These are phyloP conservation scores for Ceratina australensis DNA, from an alignment of 1,140 invertebrate species.

Conservation along the genomic window DNA sequence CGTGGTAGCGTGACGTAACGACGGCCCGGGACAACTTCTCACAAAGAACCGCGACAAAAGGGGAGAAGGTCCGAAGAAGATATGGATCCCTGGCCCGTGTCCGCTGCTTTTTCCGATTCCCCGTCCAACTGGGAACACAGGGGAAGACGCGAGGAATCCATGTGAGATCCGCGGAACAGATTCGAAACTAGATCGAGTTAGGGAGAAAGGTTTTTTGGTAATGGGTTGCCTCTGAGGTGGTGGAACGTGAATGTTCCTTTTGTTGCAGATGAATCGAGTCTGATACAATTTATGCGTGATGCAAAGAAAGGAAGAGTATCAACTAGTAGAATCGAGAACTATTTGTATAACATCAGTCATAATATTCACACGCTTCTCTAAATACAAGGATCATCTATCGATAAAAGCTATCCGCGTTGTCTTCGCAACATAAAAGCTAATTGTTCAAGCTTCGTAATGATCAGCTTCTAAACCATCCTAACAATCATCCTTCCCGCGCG, in stretches of 20 bases:
- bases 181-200: conserved; percentile 14
- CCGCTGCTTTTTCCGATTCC: conserved; percentile 24
- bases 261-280: neutral
- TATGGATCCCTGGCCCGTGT: conserved; percentile 41
- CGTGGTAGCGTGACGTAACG: conserved; percentile 52
- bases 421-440: too few relatives aligned
- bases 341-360: too few relatives aligned
- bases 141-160: neutral
- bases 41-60: conserved; percentile 48
- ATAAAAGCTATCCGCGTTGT: too few relatives aligned
- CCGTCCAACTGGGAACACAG: neutral
- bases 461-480: too few relatives aligned
- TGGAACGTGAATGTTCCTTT: neutral
- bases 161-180: conserved; percentile 12
- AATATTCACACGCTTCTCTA: too few relatives aligned
- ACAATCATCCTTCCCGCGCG: too few relatives aligned
- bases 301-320: too few relatives aligned
- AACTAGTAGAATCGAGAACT: too few relatives aligned
- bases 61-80: conserved; percentile 34
- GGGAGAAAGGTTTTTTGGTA: neutral
- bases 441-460: too few relatives aligned
- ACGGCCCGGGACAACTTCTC: conserved; percentile 38
- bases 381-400: too few relatives aligned
- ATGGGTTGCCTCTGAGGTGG: neutral
- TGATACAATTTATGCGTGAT: too few relatives aligned